Conservation (phyloP, 2,113 vertebrate species). For the Lagopus leucura region DNA sequence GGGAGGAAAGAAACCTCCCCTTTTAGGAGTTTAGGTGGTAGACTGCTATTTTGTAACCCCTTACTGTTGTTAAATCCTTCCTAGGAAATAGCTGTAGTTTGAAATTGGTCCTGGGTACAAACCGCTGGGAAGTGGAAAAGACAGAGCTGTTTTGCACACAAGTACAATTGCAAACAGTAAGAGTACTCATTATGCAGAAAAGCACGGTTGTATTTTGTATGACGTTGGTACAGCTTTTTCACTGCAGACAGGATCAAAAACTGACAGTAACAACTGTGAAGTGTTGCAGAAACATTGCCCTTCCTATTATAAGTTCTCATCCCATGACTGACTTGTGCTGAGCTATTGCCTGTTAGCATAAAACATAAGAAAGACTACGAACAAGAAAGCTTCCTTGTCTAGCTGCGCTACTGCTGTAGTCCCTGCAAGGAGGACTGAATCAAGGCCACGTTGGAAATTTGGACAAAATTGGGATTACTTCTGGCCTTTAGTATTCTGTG, state of each 20-base stretch:
- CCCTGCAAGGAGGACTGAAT: neutral
- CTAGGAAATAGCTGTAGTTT: neutral
- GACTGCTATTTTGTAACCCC: neutral
- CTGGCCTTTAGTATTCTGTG: neutral
- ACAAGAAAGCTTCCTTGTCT: neutral
- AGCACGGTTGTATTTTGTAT: neutral
- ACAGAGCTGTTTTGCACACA: neutral
- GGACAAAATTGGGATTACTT: neutral
- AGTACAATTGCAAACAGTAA: neutral
- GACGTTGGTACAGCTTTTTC: neutral
- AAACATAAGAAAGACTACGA: neutral
- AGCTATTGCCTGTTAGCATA: neutral
- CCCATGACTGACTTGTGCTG: neutral
- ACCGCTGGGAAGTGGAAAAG: neutral
- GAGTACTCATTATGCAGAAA: neutral
- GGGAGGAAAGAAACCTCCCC: rapidly evolving
- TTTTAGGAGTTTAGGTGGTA: neutral
- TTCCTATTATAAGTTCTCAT: conserved; percentile 27
- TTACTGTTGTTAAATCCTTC: neutral
- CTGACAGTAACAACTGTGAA: conserved; percentile 68
- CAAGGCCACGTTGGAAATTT: neutral
- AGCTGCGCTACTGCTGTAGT: neutral
- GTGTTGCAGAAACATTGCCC: neutral
- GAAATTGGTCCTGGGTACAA: neutral
- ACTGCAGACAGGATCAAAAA: neutral